Base-by-base conservation (phyloP, 2,113 vertebrate genomes). In the Pheucticus melanocephalus region DNA sequence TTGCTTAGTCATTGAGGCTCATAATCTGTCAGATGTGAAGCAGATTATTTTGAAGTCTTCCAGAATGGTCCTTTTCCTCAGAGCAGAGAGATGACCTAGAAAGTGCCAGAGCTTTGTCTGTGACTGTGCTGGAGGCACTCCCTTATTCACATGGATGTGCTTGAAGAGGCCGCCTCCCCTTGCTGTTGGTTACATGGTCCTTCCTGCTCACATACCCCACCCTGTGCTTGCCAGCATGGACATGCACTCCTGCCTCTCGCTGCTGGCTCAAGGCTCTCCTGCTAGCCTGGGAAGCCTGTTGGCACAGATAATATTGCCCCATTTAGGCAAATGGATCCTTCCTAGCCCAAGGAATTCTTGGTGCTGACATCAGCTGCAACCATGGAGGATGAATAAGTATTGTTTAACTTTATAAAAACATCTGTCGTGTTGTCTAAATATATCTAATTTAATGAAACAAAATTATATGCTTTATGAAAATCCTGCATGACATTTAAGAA, bases 351-450 rank as follows among this genome's bases (percentile, higher is more conserved):
- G 54, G 19, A 76, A 12, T 65, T 59, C 50, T 91, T 61, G 51
- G 35, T 45, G 22, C 64, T 0, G 4, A 44, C 15, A 57, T 21
- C 44, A 69, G 42, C 72, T 81, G 25, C 54, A 83, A 0, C 51
- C 37, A 24, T 1, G 10, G 48, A 79, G 30, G 65, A 47, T 87
- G 78, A 81, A 50, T 82, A 28, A 85, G 69, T 78, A 88, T 90
- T 92, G 91, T 91, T 93, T 86, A 89, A 78, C 78, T 84, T 89
- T 0, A 33, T 66, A 56, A 59, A 89, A 92, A 83, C 72, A 81
- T 76, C 64, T 84, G 89, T 96, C 30, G 22, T 92, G 77, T 95
- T 95, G 86, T 94, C 89, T 94, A 96, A 94, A 95, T 96, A 73
- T 61, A 89, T 91, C 81, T 96, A 94, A 89, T 94, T 84, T 86